Base-by-base conservation (phyloP, 2,797 vertebrate genomes). In the Lagodon rhomboides region DNA sequence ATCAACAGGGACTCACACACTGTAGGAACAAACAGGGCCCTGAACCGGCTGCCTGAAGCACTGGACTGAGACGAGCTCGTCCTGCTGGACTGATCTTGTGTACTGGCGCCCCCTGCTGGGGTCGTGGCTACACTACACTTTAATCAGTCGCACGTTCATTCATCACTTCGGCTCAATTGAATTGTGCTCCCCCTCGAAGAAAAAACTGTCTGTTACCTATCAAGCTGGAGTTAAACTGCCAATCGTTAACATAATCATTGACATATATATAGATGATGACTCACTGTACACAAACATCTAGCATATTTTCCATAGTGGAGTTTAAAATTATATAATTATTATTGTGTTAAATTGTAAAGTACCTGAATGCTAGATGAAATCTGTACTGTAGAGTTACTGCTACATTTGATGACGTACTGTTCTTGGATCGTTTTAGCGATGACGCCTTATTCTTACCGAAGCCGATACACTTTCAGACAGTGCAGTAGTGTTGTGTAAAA, bases 91-190 rank as follows among this genome's bases (percentile, higher is more conserved):
- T 68, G 72, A 68, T 44, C 34, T 75, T 84, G 73, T 89, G 44
- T 71, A 70, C 64, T 84, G 86, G 87, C 85, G 68, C 91, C 88
- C 88, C 68, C 92, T 93, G 63, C 80, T 93, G 93, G 89, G 20
- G 6, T 25, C 12, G 34, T 16, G 55, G 74, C 64, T 68, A 56
- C 71, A 82, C 74, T 81, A 85, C 86, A 70, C 58, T 25, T 20
- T 34, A 25, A 46, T 55, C 18, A 51, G 25, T 49, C 10, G 17
- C 13, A 60, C 20, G 9, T 23, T 22, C 3, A 75, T 63, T 30
- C 53, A 15, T 43, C 25, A 43, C 34, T 71, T 77, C 2, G 62
- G 3, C 23, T 76, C 43, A 27, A 13, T 30, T 76, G 12, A 72
- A 38, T 55, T n/a, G 38, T 44, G 8, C 12, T 68, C 47, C n/a